A percentile compares a stretch with the other conserved stretches of the same genome.
phyloP scores from a whole-genome alignment of 2,797 vertebrate genomes.

The Microcaecilia unicolor region DNA sequence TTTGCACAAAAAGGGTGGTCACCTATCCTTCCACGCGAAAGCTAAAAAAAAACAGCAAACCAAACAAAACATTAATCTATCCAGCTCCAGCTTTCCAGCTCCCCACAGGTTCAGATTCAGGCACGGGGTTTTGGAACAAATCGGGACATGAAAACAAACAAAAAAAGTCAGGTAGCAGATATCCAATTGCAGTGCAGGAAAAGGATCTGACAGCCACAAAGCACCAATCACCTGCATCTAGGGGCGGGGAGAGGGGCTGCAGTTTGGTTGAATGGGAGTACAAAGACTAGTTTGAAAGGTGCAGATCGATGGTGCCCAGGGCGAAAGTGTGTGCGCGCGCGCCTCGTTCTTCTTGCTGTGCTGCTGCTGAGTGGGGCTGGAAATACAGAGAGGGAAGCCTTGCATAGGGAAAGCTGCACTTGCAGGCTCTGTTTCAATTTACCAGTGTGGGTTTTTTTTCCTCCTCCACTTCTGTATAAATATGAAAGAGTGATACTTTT shows the following conservation, averaged over 20 bases:
- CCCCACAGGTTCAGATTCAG: too few relatives aligned
- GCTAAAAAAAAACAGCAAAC: too few relatives aligned
- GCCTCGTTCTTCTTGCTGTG: background rate
- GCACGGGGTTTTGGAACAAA: too few relatives aligned
- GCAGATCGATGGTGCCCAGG: background rate
- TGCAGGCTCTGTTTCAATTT: too few relatives aligned
- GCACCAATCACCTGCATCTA: slow-evolving; percentile 26
- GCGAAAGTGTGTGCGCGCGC: background rate
- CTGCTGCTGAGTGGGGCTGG: background rate
- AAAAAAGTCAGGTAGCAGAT: slow-evolving; percentile 1
- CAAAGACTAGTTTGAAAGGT: background rate
- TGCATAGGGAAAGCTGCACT: too few relatives aligned
- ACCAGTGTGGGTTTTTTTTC: too few relatives aligned
- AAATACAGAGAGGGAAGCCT: too few relatives aligned
- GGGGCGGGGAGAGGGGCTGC: slow-evolving; percentile 17
- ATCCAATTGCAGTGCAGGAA: slow-evolving; percentile 30
- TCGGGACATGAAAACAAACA: too few relatives aligned
- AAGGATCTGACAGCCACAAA: slow-evolving; percentile 12
- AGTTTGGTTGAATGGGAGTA: slow-evolving; percentile 22
- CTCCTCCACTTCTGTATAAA: fast-evolving
- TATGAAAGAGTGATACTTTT: background rate
- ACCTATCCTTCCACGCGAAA: too few relatives aligned
- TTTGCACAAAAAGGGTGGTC: too few relatives aligned
- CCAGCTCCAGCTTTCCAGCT: too few relatives aligned
- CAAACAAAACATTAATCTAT: too few relatives aligned